These are phyloP conservation scores for Girardia tigrina DNA, from an alignment of 2,888 invertebrate genomes.

Conservation along the genomic window DNA sequence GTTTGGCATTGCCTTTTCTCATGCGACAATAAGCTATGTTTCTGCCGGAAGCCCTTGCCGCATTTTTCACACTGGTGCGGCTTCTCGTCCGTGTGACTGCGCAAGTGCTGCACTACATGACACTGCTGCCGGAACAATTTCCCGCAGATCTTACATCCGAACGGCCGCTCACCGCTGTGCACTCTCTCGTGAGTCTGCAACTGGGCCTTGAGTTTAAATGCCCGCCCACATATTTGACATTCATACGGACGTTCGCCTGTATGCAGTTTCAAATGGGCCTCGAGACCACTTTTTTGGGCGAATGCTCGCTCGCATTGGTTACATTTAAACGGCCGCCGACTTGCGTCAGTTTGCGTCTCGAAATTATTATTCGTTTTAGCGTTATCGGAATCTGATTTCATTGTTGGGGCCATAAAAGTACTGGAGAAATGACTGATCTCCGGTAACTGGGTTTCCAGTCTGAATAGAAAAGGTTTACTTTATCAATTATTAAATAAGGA, in stretches of 20 bases:
- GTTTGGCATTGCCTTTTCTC: slow-evolving; percentile 30
- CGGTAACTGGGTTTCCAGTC: neutral
- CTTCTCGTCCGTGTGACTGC: slow-evolving; percentile 34
- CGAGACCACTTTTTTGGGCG: slow-evolving; percentile 29
- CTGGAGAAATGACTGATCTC: slow-evolving; percentile 8
- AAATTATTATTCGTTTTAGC: slow-evolving; percentile 4
- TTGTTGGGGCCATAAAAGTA: neutral
- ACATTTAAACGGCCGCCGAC: slow-evolving; percentile 28
- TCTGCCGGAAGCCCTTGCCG: slow-evolving; percentile 34
- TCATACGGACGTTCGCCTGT: slow-evolving; percentile 32
- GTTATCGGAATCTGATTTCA: neutral
- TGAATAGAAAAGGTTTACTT: no score
- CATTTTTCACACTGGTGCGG: slow-evolving; percentile 33
- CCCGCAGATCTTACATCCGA: slow-evolving; percentile 33
- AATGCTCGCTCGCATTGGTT: slow-evolving; percentile 28
- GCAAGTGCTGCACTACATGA: slow-evolving; percentile 33
- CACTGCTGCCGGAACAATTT: slow-evolving; percentile 34
- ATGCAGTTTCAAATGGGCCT: slow-evolving; percentile 29
- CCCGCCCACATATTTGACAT: slow-evolving; percentile 30
- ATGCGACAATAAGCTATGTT: slow-evolving; percentile 33
- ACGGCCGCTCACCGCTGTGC: slow-evolving; percentile 34
- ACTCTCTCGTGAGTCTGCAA: slow-evolving; percentile 32
- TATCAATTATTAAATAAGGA: no score
- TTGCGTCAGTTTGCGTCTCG: neutral
- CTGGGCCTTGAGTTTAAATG: slow-evolving; percentile 31